Base-by-base conservation (phyloP, 1,140 invertebrate species). In the Cotesia chilonis region DNA sequence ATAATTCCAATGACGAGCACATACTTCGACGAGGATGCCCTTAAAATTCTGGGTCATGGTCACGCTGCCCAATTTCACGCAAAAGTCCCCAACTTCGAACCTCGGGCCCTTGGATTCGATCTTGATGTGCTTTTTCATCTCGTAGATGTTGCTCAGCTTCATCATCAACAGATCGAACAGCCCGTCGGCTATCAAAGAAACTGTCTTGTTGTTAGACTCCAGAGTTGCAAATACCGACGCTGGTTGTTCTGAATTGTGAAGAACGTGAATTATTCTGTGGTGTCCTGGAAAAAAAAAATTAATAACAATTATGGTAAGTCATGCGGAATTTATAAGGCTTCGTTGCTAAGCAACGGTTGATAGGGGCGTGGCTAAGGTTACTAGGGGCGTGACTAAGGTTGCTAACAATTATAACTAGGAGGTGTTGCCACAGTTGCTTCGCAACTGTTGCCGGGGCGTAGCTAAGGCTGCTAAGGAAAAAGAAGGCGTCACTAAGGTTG, bases 171-270 rank as follows among this genome's bases (percentile, higher is more conserved):
- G 84, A 84, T 98, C 96, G 82, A 98, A 98, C 3, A 98, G 87
- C 0, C 92, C 92, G 84, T 98, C 97, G 0, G 96, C 94, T 36
- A 96, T 93, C 0, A 99, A 87, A 37, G 95, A 93, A 9, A 96
- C 92, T 54, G 92, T 92, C 82, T 96, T 94, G 51, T 90, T 92
- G 1, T 94, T 93, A 76, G 92, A 95, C 81, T 99, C 97, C 4
- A 98, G 87, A 10, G 98, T 91, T 4, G 96, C 93, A 87, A 98
- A 99, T 9, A 96, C 95, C 0, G 96, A 94, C 0, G 95, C 95
- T 1, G 97, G 97, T 79, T 97, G 95, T 83, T 99, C 97, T 0
- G 94, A 97, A 87, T 98, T 96, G 84, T 98, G 96, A 1, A 98
- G 88, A 10, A 98, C 92, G 85, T 98, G 94, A 0, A 98, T 92